Percentiles rank a stretch among this genome's conserved stretches.
Evolutionary conservation across 1,140 invertebrate genomes (phyloP).

Genomic region (Drosophila nigromelanica): DNA sequence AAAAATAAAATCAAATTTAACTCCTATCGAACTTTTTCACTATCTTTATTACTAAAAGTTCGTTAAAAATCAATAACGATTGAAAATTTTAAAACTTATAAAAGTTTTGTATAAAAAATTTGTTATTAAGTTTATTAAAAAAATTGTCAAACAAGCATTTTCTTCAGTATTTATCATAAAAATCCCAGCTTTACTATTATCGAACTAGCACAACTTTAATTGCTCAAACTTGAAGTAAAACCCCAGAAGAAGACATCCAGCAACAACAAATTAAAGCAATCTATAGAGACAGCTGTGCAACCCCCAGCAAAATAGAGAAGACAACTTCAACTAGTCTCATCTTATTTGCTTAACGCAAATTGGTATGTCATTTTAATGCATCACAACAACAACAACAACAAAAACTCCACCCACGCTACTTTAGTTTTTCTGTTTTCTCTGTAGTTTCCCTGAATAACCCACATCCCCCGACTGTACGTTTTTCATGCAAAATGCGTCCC

Average conservation of each 20-base stretch:
- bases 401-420: slow-evolving; percentile 18
- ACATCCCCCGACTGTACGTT: slow-evolving; percentile 25
- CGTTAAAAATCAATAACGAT: no score
- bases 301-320: slow-evolving; percentile 4
- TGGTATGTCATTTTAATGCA: slow-evolving; percentile 80
- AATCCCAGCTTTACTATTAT: no score
- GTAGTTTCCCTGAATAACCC: slow-evolving; percentile 2
- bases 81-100: no score
- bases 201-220: no score
- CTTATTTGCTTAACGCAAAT: slow-evolving; percentile 81
- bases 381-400: slow-evolving; percentile 49
- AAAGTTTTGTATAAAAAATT: no score
- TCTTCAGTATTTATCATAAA: no score
- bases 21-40: no score
- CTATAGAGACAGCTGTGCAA: background rate
- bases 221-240: background rate
- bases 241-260: background rate
- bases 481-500: slow-evolving; percentile 68
- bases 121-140: no score
- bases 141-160: no score
- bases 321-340: slow-evolving; percentile 59
- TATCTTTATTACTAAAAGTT: no score
- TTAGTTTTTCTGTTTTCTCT: no score
- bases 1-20: no score
- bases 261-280: slow-evolving; percentile 9